A percentile compares a stretch with the other conserved stretches of the same genome.
Conservation (phyloP, 2,113 vertebrate species). For the Columba livia region DNA sequence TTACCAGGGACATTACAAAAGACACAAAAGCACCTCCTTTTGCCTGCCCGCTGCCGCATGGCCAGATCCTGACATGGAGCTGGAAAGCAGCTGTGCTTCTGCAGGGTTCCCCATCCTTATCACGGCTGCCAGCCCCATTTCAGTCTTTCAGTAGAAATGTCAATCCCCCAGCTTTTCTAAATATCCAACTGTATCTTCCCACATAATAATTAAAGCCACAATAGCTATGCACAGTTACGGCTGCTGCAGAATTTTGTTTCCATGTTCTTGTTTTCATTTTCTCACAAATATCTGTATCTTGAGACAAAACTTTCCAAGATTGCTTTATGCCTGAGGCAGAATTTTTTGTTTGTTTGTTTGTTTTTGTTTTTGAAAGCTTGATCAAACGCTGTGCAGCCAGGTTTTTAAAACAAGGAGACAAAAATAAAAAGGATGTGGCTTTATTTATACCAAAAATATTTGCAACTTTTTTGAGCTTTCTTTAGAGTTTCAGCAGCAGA, state of each 20-base stretch:
- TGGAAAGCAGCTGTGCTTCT: background rate
- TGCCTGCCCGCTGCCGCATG: background rate
- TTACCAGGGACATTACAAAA: background rate
- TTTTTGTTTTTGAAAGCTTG: constrained; percentile 28
- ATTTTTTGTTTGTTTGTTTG: background rate
- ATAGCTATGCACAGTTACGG: accelerated
- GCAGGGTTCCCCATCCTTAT: background rate
- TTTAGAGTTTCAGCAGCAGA: constrained; percentile 16
- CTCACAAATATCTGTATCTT: background rate
- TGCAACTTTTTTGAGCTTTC: background rate
- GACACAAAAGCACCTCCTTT: background rate
- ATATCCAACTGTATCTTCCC: background rate
- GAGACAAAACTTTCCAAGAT: constrained; percentile 23
- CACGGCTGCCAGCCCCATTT: background rate
- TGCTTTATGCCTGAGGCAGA: constrained; percentile 25
- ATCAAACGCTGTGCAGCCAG: constrained; percentile 36
- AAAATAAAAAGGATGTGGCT: constrained; percentile 1
- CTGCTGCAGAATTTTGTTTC: background rate
- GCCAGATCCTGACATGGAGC: background rate
- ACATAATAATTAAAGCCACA: background rate
- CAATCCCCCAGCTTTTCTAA: background rate
- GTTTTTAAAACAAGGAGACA: constrained; percentile 1
- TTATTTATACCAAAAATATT: constrained; percentile 4
- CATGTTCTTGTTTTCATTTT: background rate
- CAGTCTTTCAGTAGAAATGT: background rate